Evolutionary conservation across 2,797 vertebrate genomes (phyloP), one percentile per base, ranked within the genome.

Genomic region (Buphagus erythrorhynchus): DNA sequence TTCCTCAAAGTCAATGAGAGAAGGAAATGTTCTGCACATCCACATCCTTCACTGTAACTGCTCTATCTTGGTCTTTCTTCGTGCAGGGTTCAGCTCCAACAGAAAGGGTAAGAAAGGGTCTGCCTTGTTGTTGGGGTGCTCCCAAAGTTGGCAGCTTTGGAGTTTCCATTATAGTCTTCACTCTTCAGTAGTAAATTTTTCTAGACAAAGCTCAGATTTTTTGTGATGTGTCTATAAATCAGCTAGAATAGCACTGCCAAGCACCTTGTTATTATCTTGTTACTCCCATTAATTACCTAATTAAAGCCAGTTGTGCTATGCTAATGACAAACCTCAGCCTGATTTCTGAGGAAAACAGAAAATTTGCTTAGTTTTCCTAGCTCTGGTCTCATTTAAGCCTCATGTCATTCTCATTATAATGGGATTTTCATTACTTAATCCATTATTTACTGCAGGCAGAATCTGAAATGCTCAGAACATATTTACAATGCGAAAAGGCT

Each of bases 381-480:
- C 35, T 86, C 54, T 86, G 49, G 48, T 79, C 59, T 93, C 46
- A 57, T 85, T 92, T 85, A 93, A 92, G 28, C 77, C 24, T 87
- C 83, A 24, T 96, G 77, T 66, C 36, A 57, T 73, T 89, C 61
- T 92, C 81, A 80, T 87, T 94, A 52, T 81, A 85, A 92, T 62
- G 51, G 54, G 59, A 81, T 74, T 96, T 95, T 94, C 74, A 33
- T 82, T 4, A 68, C 65, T 91, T 90, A 92, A 91, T 91, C 71
- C 68, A 67, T 89, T 92, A 93, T 83, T 95, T 96, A 92, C 80
- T 78, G 38, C 43, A 59, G 55, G 33, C n/a, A 33, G 91, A 87
- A 73, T 33, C 74, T 73, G 67, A 95, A 89, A 84, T 76, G 48
- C 59, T 63, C 36, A 65, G 88, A 73, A 59, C 22, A 31, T 59